Percentiles rank a stretch among this genome's conserved stretches.
phyloP scores from a whole-genome alignment of 2,888 invertebrate genomes.

The Drosophila formosana region DNA sequence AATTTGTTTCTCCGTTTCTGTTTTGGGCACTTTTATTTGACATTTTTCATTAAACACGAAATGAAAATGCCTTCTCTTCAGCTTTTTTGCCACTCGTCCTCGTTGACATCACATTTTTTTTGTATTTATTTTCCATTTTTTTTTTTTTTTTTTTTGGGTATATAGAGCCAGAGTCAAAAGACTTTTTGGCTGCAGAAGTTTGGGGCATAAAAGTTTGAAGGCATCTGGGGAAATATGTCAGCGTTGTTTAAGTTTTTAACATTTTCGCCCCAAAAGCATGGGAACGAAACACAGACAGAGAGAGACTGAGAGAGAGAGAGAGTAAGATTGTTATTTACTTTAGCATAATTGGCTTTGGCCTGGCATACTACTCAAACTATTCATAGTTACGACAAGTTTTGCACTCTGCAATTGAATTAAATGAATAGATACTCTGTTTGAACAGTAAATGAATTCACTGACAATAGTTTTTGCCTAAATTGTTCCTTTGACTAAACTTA shows the following conservation, averaged over 20 bases:
- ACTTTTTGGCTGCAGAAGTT: slow-evolving; percentile 54
- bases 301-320: slow-evolving; percentile 1
- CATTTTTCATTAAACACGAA: slow-evolving; percentile 80
- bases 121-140: background rate
- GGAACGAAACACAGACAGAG: slow-evolving; percentile 45
- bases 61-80: slow-evolving; percentile 73
- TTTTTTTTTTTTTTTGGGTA: slow-evolving; percentile 16
- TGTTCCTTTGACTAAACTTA: background rate
- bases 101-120: slow-evolving; percentile 76
- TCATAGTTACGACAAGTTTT: slow-evolving; percentile 59
- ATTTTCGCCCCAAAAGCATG: slow-evolving; percentile 62
- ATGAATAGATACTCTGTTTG: slow-evolving; percentile 40
- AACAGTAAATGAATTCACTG: background rate
- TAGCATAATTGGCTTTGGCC: slow-evolving; percentile 68
- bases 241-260: slow-evolving; percentile 80
- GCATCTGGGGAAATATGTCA: slow-evolving; percentile 78
- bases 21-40: slow-evolving; percentile 79
- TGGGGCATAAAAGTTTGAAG: slow-evolving; percentile 72
- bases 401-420: slow-evolving; percentile 62
- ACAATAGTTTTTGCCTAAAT: background rate
- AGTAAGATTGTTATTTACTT: slow-evolving; percentile 72
- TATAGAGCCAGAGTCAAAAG: slow-evolving; percentile 63
- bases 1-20: slow-evolving; percentile 68
- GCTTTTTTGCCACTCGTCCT: slow-evolving; percentile 29
- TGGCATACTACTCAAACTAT: slow-evolving; percentile 20